These are phyloP conservation scores for Aphaenogaster floridana DNA, from an alignment of 1,140 invertebrate species.

Conservation along the genomic window DNA sequence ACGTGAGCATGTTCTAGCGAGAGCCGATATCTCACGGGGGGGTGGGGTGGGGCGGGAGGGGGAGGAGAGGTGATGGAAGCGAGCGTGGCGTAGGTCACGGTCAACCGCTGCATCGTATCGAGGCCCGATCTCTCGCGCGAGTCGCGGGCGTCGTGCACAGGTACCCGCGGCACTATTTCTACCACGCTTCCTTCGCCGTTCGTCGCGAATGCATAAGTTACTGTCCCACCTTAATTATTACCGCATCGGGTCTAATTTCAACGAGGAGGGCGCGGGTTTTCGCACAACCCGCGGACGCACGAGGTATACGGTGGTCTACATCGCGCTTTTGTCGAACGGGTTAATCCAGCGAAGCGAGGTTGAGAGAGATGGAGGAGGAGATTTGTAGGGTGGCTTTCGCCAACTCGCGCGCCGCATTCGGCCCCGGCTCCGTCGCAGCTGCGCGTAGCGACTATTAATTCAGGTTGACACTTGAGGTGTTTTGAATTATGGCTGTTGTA, in stretches of 20 bases:
- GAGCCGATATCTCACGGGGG: slow-evolving; percentile 42
- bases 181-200: slow-evolving; percentile 17
- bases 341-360: slow-evolving; percentile 53
- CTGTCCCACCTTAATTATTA: slow-evolving; percentile 62
- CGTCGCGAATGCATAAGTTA: slow-evolving; percentile 49
- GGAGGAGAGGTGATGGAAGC: slow-evolving; percentile 43
- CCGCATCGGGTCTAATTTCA: slow-evolving; percentile 57
- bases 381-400: slow-evolving; percentile 55
- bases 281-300: not conserved
- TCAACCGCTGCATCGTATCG: slow-evolving; percentile 71
- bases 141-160: slow-evolving; percentile 45
- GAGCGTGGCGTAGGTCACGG: slow-evolving; percentile 70
- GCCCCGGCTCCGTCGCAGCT: slow-evolving; percentile 58
- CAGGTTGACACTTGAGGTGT: slow-evolving; percentile 74
- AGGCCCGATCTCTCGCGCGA: slow-evolving; percentile 63
- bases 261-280: slow-evolving; percentile 6
- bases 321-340: slow-evolving; percentile 67
- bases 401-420: slow-evolving; percentile 42
- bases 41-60: not conserved
- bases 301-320: not conserved
- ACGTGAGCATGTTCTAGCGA: slow-evolving; percentile 46
- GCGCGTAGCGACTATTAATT: slow-evolving; percentile 71
- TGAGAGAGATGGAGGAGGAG: not conserved
- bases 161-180: slow-evolving; percentile 52
- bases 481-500: slow-evolving; percentile 73